These are phyloP conservation scores for Amphipoea lucens DNA, from an alignment of 2,888 invertebrate genomes.

Conservation along the genomic window DNA sequence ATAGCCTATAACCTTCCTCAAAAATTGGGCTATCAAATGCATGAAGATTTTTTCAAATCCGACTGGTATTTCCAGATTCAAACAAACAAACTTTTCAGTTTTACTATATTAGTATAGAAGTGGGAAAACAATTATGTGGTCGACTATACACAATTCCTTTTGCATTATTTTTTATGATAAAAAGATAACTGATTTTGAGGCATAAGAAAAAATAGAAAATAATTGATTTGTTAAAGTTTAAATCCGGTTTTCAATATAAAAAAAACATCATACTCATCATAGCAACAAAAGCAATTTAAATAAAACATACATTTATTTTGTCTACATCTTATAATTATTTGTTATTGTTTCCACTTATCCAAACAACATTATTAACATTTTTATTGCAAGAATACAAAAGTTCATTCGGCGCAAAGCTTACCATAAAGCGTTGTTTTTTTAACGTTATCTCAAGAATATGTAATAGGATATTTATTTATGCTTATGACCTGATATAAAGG, in stretches of 20 bases:
- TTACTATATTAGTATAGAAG: too few relatives aligned
- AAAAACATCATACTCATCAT: neutral
- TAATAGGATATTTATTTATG: slow-evolving; percentile 50
- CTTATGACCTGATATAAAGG: slow-evolving; percentile 44
- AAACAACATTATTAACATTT: neutral
- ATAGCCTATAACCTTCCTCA: too few relatives aligned
- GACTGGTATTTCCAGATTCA: too few relatives aligned
- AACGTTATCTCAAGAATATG: slow-evolving; percentile 54
- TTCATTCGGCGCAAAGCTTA: neutral
- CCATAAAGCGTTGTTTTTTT: slow-evolving; percentile 49
- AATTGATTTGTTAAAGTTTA: neutral
- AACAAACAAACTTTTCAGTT: too few relatives aligned
- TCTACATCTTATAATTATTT: slow-evolving; percentile 21
- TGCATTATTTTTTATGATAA: too few relatives aligned
- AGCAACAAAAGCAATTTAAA: neutral
- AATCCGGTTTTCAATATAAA: neutral
- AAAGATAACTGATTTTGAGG: too few relatives aligned
- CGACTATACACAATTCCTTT: too few relatives aligned
- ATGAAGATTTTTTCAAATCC: too few relatives aligned
- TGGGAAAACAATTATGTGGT: too few relatives aligned
- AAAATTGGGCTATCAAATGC: too few relatives aligned
- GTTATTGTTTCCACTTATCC: slow-evolving; percentile 8
- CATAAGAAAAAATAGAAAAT: too few relatives aligned
- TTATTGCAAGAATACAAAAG: slow-evolving; percentile 20
- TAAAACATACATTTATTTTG: slow-evolving; percentile 22